These are phyloP conservation scores for Theropithecus gelada DNA, from an alignment of 2,113 vertebrate genomes.

Conservation along the genomic window DNA sequence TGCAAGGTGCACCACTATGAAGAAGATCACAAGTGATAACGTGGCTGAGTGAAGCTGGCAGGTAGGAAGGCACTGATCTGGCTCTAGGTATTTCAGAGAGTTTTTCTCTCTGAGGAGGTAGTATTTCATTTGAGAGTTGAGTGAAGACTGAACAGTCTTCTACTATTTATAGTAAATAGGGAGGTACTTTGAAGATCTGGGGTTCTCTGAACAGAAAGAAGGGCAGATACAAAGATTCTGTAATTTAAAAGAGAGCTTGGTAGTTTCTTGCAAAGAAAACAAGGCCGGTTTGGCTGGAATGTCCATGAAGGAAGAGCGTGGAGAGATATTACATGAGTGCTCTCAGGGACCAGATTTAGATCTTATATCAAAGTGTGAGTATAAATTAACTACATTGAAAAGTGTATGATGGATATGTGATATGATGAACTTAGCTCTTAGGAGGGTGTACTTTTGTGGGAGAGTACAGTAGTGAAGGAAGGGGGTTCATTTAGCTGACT, in stretches of 20 bases:
- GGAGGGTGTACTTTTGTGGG: background rate
- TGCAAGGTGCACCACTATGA: rapidly evolving
- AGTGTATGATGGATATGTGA: background rate
- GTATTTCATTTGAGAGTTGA: background rate
- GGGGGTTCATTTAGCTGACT: background rate
- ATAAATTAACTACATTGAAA: background rate
- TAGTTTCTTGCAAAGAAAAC: background rate
- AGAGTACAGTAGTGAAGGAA: rapidly evolving
- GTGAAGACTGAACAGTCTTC: background rate
- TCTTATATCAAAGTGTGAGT: background rate
- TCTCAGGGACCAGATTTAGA: background rate
- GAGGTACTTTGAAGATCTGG: background rate
- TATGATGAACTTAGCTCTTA: background rate
- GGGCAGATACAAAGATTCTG: background rate
- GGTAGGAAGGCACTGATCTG: background rate
- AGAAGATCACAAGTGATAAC: background rate
- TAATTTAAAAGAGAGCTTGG: background rate
- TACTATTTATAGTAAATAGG: background rate
- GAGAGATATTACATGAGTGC: rapidly evolving
- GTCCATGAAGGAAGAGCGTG: background rate
- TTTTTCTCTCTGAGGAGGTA: background rate
- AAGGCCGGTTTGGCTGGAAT: background rate
- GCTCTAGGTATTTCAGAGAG: background rate
- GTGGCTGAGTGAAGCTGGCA: background rate
- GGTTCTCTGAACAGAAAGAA: background rate